A percentile compares a stretch with the other conserved stretches of the same genome.
Evolutionary conservation across 2,797 vertebrate genomes (phyloP).

Genomic region (Alcedo atthis): DNA sequence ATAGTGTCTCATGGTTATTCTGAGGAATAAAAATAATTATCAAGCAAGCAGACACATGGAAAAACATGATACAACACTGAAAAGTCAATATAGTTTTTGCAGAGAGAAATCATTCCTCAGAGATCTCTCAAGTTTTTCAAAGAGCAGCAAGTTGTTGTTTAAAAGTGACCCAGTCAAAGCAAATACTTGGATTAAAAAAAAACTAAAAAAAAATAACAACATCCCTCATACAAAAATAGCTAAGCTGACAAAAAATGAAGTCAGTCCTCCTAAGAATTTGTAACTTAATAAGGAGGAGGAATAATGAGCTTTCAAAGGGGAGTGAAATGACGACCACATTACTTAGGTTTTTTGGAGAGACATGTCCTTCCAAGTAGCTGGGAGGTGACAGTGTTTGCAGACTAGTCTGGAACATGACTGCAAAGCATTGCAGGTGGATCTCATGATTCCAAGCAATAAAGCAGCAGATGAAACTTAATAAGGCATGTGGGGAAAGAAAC

Average conservation of each 20-base stretch:
- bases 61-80: not conserved
- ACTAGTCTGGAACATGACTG: not conserved
- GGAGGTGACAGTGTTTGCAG: not conserved
- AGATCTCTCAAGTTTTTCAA: not conserved
- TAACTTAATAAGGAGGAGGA: not conserved
- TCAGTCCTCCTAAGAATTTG: not conserved
- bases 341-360: not conserved
- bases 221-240: not conserved
- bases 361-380: not conserved
- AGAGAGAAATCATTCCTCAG: not conserved
- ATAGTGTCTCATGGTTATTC: not conserved
- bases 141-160: not conserved
- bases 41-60: not conserved
- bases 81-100: not conserved
- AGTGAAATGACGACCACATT: not conserved
- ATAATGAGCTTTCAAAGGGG: not conserved
- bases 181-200: not conserved
- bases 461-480: conserved; percentile 38
- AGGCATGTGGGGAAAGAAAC: not conserved
- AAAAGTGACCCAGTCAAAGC: not conserved
- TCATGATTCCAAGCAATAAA: not conserved
- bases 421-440: not conserved
- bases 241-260: not conserved
- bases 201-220: not conserved
- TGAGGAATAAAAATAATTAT: not conserved